phyloP scores from a whole-genome alignment of 92 coral and sea anemone species.

The Porites divaricata region DNA sequence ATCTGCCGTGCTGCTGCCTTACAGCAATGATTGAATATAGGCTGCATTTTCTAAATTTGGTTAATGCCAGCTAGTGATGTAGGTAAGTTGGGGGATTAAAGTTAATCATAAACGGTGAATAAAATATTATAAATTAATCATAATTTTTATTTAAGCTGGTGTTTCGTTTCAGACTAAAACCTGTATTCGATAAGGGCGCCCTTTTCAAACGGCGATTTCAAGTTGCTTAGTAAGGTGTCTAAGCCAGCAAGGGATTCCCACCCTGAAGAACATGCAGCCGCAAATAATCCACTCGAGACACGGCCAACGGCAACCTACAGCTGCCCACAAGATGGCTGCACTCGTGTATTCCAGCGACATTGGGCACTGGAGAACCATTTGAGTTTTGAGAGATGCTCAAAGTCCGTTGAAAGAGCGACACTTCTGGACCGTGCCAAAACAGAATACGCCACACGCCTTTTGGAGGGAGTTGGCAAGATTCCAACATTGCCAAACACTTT shows the following conservation, averaged over 20 bases:
- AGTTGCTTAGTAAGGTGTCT: background rate
- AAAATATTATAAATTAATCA: too few species aligned
- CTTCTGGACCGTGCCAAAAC: slow-evolving; percentile 21
- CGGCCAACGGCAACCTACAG: slow-evolving; percentile 11
- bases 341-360: slow-evolving; percentile 32
- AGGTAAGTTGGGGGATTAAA: too few species aligned
- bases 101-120: too few species aligned
- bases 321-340: slow-evolving; percentile 50
- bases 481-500: background rate
- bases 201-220: slow-evolving; percentile 38
- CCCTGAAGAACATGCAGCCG: background rate
- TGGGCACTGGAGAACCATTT: slow-evolving; percentile 33
- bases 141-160: background rate
- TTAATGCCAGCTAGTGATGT: too few species aligned
- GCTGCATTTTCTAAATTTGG: too few species aligned
- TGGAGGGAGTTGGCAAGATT: slow-evolving; percentile 34
- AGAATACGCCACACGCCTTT: slow-evolving; percentile 12
- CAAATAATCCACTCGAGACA: background rate
- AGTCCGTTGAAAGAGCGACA: slow-evolving; percentile 29
- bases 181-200: slow-evolving; percentile 10
- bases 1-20: too few species aligned
- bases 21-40: too few species aligned
- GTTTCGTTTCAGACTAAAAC: slow-evolving; percentile 11
- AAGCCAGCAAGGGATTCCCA: background rate
- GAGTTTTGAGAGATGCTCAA: slow-evolving; percentile 11